Percentiles rank a stretch among this genome's conserved stretches.
phyloP scores from a whole-genome alignment of 2,113 vertebrate species.

The Pteropus alecto region DNA sequence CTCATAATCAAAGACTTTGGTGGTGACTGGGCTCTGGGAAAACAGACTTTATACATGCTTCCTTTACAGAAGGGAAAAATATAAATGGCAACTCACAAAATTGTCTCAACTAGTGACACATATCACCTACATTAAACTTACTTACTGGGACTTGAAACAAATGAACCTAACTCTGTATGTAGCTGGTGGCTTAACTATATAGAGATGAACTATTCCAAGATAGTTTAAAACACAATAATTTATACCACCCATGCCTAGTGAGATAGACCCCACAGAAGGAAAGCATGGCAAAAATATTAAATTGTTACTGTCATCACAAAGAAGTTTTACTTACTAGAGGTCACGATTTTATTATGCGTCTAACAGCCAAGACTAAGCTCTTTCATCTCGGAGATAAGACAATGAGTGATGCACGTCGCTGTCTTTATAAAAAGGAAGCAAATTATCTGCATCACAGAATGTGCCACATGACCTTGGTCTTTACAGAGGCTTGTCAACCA shows the following conservation, averaged over 20 bases:
- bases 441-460: background rate
- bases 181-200: background rate
- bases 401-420: background rate
- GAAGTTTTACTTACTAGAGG: background rate
- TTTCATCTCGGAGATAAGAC: conserved; percentile 24
- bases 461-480: background rate
- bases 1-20: background rate
- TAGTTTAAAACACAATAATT: background rate
- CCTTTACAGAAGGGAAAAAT: background rate
- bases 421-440: conserved; percentile 40
- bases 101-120: background rate
- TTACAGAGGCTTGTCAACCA: background rate
- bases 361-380: background rate
- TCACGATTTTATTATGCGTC: background rate
- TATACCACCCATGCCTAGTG: background rate
- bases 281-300: conserved; percentile 3
- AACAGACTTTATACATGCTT: background rate
- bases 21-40: background rate
- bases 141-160: background rate
- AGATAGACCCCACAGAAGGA: background rate
- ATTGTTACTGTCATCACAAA: background rate
- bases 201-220: background rate
- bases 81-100: background rate
- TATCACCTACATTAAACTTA: background rate
- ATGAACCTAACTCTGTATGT: background rate